Evolutionary conservation across 2,797 vertebrate species (phyloP), one percentile per base, ranked within the genome.

Genomic region (Chanos chanos): DNA sequence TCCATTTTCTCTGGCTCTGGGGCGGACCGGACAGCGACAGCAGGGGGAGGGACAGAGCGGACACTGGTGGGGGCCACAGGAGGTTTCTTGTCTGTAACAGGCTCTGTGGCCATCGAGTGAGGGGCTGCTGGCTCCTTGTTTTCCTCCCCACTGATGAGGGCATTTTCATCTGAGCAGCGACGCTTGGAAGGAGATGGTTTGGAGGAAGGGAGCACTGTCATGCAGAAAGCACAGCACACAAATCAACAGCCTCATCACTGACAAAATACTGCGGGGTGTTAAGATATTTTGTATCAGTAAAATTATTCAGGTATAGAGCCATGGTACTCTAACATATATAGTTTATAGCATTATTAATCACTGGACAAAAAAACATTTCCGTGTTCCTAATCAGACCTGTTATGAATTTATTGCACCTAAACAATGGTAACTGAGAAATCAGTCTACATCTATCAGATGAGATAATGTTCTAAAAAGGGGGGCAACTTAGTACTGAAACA

Each of bases 181-280:
- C 92, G 92, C 78, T 99, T 98, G 9, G 93, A 94, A 7, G 94
- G 93, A 7, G 93, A 98, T 0, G 92, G 95, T 53, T 95, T 97
- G 56, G 91, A 83, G 34, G 87, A 83, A 4, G 83, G 73, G 75
- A 92, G 94, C 30, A 58, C 90, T 88, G 64, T 28, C n/a, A 18
- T 2, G 65, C 1, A 39, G 33, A 69, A 7, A 62, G n/a, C n/a
- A n/a, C n/a, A n/a, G n/a, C 5, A 7, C 48, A n/a, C n/a, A n/a
- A n/a, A n/a, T n/a, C n/a, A n/a, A n/a, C n/a, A n/a, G n/a, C n/a
- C n/a, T n/a, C n/a, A 50, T 2, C 7, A 48, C 0, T 10, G 34
- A 27, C n/a, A n/a, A n/a, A n/a, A n/a, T n/a, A n/a, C n/a, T n/a
- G n/a, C n/a, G n/a, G n/a, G n/a, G n/a, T 15, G 22, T n/a, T 25